Base-by-base conservation (phyloP, 2,113 vertebrate species). In the Ctenodactylus gundi region DNA sequence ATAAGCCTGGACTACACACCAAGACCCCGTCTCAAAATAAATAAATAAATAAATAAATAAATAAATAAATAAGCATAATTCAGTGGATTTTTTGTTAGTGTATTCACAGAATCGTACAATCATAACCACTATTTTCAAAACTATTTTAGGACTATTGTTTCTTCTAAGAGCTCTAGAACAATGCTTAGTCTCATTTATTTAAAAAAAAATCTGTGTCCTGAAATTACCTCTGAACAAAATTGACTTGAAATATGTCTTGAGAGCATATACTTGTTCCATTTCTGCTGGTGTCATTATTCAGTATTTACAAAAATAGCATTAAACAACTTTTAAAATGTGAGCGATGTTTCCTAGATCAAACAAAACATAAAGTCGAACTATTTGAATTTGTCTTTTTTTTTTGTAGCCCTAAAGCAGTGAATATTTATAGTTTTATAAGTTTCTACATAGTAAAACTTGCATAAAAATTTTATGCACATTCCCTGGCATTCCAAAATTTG, bases 351-450 rank as follows among this genome's bases (percentile, higher is more conserved):
- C 41, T 92, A 90, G 31, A 57, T 39, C 7, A 72, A 76, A 93
- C 53, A 80, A 70, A 75, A 67, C n/a, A 75, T 25, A 34, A 72
- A 27, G 1, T 76, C 6, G 23, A 31, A n/a, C 15, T 34, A 60
- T 60, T 89, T 80, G 23, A 87, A 85, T 77, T 34, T 88, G 20
- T 15, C 82, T 41, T 82, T 77, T 88, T 41, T 82, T 77, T 88
- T 18, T 62, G 7, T 84, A 72, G 13, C 25, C 17, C 44, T 31
- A 94, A 44, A 67, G 15, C 23, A 64, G 75, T 65, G 53, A 86
- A 51, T 93, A 51, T 82, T 62, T 88, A 36, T 85, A 85, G 68
- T 57, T 90, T 78, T 18, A 46, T 62, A 80, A 78, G 51, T 15
- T 84, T 89, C 39, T 49, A 41, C 18, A 46, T 64, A 76, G 83